Conservation (phyloP, 2,888 invertebrate species). For the Andrena dorsata region DNA sequence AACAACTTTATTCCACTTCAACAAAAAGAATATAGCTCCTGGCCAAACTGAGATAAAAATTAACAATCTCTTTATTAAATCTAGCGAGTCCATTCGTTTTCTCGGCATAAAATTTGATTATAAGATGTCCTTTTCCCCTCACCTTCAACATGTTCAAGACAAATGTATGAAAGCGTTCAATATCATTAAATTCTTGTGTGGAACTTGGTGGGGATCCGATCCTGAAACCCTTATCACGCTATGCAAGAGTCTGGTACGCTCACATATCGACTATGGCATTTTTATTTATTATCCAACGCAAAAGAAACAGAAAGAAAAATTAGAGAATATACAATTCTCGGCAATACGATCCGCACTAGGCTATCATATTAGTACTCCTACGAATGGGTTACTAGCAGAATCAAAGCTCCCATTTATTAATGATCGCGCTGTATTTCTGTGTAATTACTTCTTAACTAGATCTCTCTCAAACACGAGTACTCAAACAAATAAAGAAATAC, state of each 20-base stretch:
- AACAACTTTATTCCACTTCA: conserved; percentile 20
- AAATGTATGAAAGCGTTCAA: conserved; percentile 5
- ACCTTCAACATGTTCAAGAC: neutral
- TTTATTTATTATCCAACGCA: conserved; percentile 44
- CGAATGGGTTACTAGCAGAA: conserved; percentile 8
- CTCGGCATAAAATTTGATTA: conserved; percentile 1
- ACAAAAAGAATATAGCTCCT: neutral
- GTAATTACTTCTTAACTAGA: neutral
- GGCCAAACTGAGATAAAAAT: neutral
- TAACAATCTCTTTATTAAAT: neutral
- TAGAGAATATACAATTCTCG: conserved; percentile 45
- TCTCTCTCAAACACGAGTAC: too few species aligned
- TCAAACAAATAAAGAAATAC: too few species aligned
- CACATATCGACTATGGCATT: conserved; percentile 41
- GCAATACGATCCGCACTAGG: conserved; percentile 36
- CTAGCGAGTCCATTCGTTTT: neutral
- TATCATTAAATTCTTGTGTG: neutral
- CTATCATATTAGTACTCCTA: neutral
- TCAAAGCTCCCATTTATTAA: neutral
- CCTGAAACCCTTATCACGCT: neutral
- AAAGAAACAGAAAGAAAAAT: conserved; percentile 2
- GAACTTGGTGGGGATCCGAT: too few species aligned
- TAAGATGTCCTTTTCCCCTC: neutral
- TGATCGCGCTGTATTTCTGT: neutral
- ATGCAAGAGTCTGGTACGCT: conserved; percentile 49